A percentile compares a stretch with the other conserved stretches of the same genome.
These are phyloP conservation scores for Coptotermes formosanus DNA, from an alignment of 1,140 invertebrate genomes.

Conservation along the genomic window DNA sequence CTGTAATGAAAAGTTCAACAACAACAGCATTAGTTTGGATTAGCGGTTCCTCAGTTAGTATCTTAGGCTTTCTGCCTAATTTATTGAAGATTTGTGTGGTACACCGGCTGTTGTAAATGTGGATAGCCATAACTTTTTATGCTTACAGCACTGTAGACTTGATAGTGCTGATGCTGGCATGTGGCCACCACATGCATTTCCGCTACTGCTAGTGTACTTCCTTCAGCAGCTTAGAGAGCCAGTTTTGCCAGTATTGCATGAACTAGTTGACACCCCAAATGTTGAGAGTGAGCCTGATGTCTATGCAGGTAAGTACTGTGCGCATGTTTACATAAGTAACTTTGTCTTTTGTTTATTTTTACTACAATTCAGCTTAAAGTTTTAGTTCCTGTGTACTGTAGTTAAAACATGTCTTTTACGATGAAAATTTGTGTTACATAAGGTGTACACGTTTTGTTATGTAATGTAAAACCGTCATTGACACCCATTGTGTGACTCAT, in stretches of 20 bases:
- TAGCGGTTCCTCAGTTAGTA: background rate
- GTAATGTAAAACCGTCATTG: too few relatives aligned
- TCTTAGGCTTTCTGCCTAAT: background rate
- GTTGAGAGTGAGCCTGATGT: background rate
- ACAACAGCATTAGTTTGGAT: too few relatives aligned
- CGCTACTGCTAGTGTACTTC: slow-evolving; percentile 27
- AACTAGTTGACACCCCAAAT: background rate
- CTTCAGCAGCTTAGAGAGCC: slow-evolving; percentile 32
- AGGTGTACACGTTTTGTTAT: too few relatives aligned
- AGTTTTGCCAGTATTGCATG: slow-evolving; percentile 30
- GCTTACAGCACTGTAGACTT: slow-evolving; percentile 23
- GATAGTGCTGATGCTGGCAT: slow-evolving; percentile 19
- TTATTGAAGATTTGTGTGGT: background rate
- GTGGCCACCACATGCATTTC: slow-evolving; percentile 30
- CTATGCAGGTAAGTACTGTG: background rate
- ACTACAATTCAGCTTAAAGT: too few relatives aligned
- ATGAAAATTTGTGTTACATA: too few relatives aligned
- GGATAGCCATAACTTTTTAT: background rate
- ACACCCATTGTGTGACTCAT: too few relatives aligned
- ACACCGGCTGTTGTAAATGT: background rate
- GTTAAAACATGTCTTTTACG: too few relatives aligned
- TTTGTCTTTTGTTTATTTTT: slow-evolving; percentile 13
- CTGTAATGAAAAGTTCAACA: too few relatives aligned
- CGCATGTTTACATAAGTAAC: background rate
- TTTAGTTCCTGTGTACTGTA: too few relatives aligned